Percentiles rank a stretch among this genome's conserved stretches.
Evolutionary conservation across 2,888 invertebrate species (phyloP).

Genomic region (Glyphotaelius pellucidus): DNA sequence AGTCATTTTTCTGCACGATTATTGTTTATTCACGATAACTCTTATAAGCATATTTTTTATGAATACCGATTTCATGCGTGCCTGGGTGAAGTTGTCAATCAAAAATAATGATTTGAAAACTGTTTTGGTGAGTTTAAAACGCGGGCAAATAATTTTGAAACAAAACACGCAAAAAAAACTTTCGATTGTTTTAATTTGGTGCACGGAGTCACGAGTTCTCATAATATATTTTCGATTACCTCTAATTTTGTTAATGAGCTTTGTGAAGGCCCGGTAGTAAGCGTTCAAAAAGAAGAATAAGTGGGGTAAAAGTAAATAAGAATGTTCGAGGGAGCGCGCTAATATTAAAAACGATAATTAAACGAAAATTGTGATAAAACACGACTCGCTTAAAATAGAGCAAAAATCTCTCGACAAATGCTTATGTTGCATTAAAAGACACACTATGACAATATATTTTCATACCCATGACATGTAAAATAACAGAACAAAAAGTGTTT

Average conservation of each 20-base stretch:
- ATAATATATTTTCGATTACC: not conserved
- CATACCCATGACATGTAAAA: too few relatives aligned
- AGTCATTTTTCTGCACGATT: constrained; percentile 51
- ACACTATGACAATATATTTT: too few relatives aligned
- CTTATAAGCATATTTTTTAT: not conserved
- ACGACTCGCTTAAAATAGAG: too few relatives aligned
- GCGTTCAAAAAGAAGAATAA: too few relatives aligned
- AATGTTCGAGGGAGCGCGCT: too few relatives aligned
- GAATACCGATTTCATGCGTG: not conserved
- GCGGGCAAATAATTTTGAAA: not conserved
- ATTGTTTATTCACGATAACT: constrained; percentile 34
- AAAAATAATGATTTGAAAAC: not conserved
- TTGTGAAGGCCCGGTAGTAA: too few relatives aligned
- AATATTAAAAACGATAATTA: too few relatives aligned
- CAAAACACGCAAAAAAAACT: not conserved
- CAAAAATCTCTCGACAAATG: too few relatives aligned
- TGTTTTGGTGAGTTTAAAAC: not conserved
- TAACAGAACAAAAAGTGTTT: too few relatives aligned
- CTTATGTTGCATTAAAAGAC: too few relatives aligned
- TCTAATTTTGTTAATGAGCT: not conserved
- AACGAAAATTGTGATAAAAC: too few relatives aligned
- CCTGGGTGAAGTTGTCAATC: not conserved
- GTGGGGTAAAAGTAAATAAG: too few relatives aligned
- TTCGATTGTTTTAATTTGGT: constrained; percentile 2
- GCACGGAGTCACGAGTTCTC: not conserved